phyloP scores from a whole-genome alignment of 1,140 invertebrate species.

The Trachymyrmex septentrionalis region DNA sequence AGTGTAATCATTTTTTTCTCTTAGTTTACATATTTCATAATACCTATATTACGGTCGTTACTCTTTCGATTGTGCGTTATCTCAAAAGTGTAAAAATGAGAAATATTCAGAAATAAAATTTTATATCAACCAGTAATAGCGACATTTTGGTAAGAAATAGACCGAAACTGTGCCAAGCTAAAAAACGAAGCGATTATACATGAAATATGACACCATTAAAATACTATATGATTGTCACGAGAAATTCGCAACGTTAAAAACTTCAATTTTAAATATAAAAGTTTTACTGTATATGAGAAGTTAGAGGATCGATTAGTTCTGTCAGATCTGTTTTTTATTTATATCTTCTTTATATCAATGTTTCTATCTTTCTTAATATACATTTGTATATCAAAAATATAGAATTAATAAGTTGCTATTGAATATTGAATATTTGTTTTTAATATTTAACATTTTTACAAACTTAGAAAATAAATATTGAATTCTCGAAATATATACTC shows the following conservation, averaged over 20 bases:
- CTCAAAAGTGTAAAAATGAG: background rate
- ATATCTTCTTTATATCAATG: background rate
- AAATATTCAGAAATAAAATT: background rate
- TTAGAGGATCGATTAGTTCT: background rate
- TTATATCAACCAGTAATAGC: background rate
- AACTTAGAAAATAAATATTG: background rate
- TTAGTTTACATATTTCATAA: too few species aligned
- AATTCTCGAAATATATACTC: background rate
- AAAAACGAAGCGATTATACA: background rate
- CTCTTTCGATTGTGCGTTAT: background rate
- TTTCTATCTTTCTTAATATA: background rate
- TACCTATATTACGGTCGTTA: background rate
- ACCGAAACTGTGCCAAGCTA: background rate
- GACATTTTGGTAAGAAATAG: background rate
- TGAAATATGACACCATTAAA: conserved; percentile 8
- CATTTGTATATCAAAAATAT: background rate
- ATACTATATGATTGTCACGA: background rate
- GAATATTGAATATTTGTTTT: background rate
- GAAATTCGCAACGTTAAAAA: background rate
- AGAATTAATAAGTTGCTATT: background rate
- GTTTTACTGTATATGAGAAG: background rate
- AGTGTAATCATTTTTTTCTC: too few species aligned
- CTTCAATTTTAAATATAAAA: background rate
- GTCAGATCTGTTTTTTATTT: background rate
- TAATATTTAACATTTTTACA: background rate